Base-by-base conservation (phyloP, 2,888 invertebrate species). In the Oxyteleia sp. region DNA sequence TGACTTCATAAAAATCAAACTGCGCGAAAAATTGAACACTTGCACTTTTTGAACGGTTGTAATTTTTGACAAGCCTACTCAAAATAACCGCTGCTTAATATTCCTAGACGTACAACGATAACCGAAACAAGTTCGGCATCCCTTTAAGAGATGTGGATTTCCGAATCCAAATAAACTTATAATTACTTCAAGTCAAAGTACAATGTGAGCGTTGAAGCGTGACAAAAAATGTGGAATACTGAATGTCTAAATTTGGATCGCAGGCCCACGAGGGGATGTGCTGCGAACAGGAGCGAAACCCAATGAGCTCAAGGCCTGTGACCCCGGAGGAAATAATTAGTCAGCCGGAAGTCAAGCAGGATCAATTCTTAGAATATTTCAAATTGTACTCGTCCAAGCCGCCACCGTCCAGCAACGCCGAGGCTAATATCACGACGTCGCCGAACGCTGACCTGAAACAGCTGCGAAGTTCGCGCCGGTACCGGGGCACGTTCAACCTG, bases 261-360 rank as follows among this genome's bases (percentile, higher is more conserved):
- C 85, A 94, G 94, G 94, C 94, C 87, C 94, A 94, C 85, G 94
- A 94, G 90, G 94, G 93, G 82, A 92, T 92, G 32, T 94, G 94
- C 84, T 93, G 93, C 84, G 89, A 90, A 13, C 90, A 88, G 57
- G 93, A 93, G 41, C 92, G 92, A 51, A 91, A 89, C 68, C 91
- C 91, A 86, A 92, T 93, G 55, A 93, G 92, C 82, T 93, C 94
- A 41, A 93, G 94, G 83, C 93, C 94, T 66, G 92, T 92, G 7
- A 90, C 92, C 32, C 92, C 93, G 1, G 91, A 91, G 23, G 47
- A 87, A 7, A 80, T 85, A 15, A 18, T 23, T 2, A 55, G 72
- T 10, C 82, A 87, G 16, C 88, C 91, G 10, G 91, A 91, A 86
- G 74, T 90, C 18, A 86, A 85, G n/a, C 92, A 93, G 82, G 86